Percentiles rank a stretch among this genome's conserved stretches.
Conservation (phyloP, 1,140 invertebrate genomes). For the Lucilia cuprina region DNA sequence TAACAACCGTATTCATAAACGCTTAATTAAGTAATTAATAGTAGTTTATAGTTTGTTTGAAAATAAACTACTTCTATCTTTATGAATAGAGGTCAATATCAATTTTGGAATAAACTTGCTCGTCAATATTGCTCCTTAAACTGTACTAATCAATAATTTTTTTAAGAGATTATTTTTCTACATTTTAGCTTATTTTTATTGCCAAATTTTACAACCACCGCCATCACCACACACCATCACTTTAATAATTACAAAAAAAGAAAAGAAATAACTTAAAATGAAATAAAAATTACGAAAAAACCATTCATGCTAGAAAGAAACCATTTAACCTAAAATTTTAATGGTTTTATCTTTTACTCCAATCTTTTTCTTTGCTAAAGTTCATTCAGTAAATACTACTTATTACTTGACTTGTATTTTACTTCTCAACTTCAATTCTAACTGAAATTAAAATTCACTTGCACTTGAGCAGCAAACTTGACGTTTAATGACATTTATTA, state of each 20-base stretch:
- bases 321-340: neutral
- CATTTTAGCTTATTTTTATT: neutral
- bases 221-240: neutral
- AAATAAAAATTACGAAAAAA: neutral
- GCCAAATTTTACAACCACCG: neutral
- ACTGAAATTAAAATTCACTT: conserved; percentile 11
- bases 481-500: conserved; percentile 12
- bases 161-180: neutral
- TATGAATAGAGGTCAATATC: too few relatives aligned
- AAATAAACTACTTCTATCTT: too few relatives aligned
- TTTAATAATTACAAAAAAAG: neutral
- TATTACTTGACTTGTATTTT: neutral
- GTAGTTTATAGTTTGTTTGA: too few relatives aligned
- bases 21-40: too few relatives aligned
- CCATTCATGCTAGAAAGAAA: neutral
- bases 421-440: neutral
- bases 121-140: too few relatives aligned
- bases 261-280: neutral
- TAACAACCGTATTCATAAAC: too few relatives aligned
- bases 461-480: neutral
- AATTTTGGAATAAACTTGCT: too few relatives aligned
- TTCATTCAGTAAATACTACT: neutral
- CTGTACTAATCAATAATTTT: too few relatives aligned
- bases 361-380: neutral
- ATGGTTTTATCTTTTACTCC: neutral